Evolutionary conservation across 2,797 vertebrate species (phyloP).

Genomic region (Sebastes elongatus): DNA sequence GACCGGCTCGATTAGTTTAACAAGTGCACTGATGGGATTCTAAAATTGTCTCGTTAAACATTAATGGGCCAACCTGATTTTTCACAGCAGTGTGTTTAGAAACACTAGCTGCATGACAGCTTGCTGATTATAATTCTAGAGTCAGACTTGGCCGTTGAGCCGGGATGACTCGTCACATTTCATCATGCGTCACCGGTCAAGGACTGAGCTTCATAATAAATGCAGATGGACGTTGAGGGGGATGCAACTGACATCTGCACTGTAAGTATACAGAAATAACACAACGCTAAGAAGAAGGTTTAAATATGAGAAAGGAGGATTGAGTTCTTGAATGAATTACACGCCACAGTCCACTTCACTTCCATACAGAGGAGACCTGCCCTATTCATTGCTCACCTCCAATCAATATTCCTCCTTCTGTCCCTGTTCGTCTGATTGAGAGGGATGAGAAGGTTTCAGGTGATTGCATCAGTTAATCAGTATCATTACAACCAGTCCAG

Average conservation of each 20-base stretch:
- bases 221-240: neutral
- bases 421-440: constrained; percentile 11
- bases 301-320: neutral
- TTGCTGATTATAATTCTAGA: neutral
- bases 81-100: neutral
- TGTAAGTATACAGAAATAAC: neutral
- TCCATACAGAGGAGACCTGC: neutral
- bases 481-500: neutral
- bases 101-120: neutral
- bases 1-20: neutral
- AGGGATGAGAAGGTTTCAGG: constrained; percentile 18
- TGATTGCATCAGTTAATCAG: constrained; percentile 48
- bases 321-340: neutral
- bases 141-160: neutral
- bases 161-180: neutral
- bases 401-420: constrained; percentile 23
- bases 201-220: neutral
- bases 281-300: neutral
- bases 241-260: neutral
- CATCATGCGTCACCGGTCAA: neutral
- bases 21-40: neutral
- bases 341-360: neutral
- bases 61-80: neutral
- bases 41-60: neutral
- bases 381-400: neutral